Base-by-base conservation (phyloP, 2,888 invertebrate species). In the Biston betularia region DNA sequence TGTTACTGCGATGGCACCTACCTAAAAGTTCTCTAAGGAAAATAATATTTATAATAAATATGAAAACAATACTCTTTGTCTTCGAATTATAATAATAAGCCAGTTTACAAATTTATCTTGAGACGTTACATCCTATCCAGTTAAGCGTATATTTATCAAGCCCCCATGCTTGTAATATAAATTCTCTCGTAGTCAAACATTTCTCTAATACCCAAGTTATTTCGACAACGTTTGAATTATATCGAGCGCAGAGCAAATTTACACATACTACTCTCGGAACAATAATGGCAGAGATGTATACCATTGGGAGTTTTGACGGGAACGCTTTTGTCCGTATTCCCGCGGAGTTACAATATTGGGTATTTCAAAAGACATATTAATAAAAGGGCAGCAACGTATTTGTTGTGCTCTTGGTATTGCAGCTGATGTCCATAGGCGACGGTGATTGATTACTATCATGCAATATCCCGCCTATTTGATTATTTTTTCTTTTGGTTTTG, bases 211-310 rank as follows among this genome's bases (percentile, higher is more conserved):
- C 9, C 35, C 57, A 63, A 63, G 52, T 63, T 57, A 57, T 57
- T 63, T 55, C 57, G 52, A 52, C 57, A 57, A 63, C 50, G 52
- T 63, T 63, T 63, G 57, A 63, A 63, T 57, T 63, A 63, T 57
- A 63, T 63, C 45, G 63, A 57, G 56, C 52, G 46, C 45, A 10
- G 50, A 55, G 55, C 33, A 58, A 58, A 58, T 58, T 58, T 58
- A 48, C 58, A 42, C 49, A 58, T 49, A 58, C 38, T 46, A 15
- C 33, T 40, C 46, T 46, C 40, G 40, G 42, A 58, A 10, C 0
- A 42, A 49, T 49, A 15, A 49, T 8, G 6, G n/a, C 2, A 6
- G 9, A 10, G 6, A 11, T 45, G n/a, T n/a, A 56, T 12, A 14
- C 24, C 24, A 24, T 24, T 45, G 45, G 9, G 45, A 35, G 5